Evolutionary conservation across 1,140 invertebrate genomes (phyloP), one percentile per base, ranked within the genome.

Genomic region (Hypsibius dujardini): DNA sequence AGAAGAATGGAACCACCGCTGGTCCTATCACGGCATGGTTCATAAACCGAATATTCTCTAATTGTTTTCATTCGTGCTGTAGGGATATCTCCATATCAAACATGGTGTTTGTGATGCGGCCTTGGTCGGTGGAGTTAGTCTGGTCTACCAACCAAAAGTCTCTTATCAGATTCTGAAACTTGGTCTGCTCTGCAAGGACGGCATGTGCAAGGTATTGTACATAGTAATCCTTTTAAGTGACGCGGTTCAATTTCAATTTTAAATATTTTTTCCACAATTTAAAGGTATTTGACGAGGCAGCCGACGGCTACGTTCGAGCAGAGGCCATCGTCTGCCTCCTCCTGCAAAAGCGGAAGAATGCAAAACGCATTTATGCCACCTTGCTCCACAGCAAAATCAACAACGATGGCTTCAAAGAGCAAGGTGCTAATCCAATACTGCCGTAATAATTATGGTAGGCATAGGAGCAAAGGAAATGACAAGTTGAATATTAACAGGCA

Each of bases 101-200:
- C 81, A 83, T 46, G 91, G 90, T 1, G 86, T 90, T 75, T 95
- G 92, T 79, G 93, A 98, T 76, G 84, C 90, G 2, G 94, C 94
- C 1, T 84, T 98, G 71, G 90, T 98, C 7, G 92, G 87, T 45
- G 93, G 92, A 71, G 83, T 84, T 45, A 90, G 89, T 78, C 79
- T 97, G 0, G 83, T 88, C 56, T 79, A 97, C 1, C 95, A 93
- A 77, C 93, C 95, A 0, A 87, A 85, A 46, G 86, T 84, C 73
- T 90, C 93, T 1, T 81, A 96, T n/a, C 91, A 95, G 78, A 97
- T 98, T 79, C 88, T 92, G 77, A 85, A 87, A 50, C 81, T 97
- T 1, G 87, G 85, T 74, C 97, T 98, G 91, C 83, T 97, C 73
- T 88, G 90, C 45, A 81, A 84, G 1, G 87, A 94, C 76, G 94